phyloP scores from a whole-genome alignment of 2,113 vertebrate genomes.

The Pygoscelis antarcticus region DNA sequence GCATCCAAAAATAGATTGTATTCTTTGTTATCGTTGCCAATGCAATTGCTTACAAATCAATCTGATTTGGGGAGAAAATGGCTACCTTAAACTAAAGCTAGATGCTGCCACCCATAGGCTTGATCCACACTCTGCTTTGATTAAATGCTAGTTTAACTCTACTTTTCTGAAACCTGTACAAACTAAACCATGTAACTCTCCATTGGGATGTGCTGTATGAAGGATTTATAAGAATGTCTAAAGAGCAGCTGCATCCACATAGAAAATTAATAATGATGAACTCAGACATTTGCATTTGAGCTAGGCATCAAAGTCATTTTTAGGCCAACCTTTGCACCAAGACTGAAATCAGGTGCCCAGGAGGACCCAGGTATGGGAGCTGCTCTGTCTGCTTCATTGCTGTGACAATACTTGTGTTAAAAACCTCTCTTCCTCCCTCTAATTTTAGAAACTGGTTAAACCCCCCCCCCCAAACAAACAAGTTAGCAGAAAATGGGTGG shows the following conservation, averaged over 20 bases:
- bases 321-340: neutral
- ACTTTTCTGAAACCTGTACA: neutral
- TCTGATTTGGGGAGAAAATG: neutral
- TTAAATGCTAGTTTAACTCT: neutral
- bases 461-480: neutral
- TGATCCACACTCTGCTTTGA: neutral
- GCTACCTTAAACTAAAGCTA: neutral
- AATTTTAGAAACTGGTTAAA: neutral
- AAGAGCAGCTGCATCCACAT: neutral
- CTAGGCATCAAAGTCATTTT: neutral
- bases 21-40: neutral
- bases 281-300: neutral
- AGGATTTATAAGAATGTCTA: neutral
- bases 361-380: neutral
- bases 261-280: neutral
- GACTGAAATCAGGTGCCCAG: neutral
- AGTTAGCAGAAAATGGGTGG: neutral
- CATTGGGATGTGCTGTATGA: neutral
- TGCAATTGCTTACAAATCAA: neutral
- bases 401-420: neutral
- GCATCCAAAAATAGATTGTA: neutral
- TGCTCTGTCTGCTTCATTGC: neutral
- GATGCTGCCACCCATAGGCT: slow-evolving; percentile 45
- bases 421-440: neutral
- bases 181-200: neutral